Evolutionary conservation across 2,888 invertebrate genomes (phyloP).

Genomic region (Clunio marinus): DNA sequence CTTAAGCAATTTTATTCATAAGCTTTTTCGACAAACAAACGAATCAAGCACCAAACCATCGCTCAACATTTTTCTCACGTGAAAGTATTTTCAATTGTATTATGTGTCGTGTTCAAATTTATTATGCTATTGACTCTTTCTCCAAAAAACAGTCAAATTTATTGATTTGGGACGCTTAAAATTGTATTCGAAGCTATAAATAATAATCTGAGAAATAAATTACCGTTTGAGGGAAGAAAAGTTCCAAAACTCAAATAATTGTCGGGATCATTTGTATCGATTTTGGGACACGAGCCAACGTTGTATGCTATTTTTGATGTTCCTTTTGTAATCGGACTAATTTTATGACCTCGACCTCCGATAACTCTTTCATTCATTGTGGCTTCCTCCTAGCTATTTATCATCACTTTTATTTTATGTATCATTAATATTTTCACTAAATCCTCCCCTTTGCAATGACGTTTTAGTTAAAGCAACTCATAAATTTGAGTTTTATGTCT

Average conservation of each 20-base stretch:
- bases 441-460: too few relatives aligned
- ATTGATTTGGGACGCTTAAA: too few relatives aligned
- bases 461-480: too few relatives aligned
- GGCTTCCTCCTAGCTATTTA: neutral
- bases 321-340: neutral
- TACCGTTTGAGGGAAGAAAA: neutral
- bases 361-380: slow-evolving; percentile 5
- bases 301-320: slow-evolving; percentile 46
- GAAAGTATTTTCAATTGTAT: too few relatives aligned
- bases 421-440: too few relatives aligned
- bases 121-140: too few relatives aligned
- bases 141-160: too few relatives aligned
- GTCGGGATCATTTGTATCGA: slow-evolving; percentile 44
- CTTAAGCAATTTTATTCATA: too few relatives aligned
- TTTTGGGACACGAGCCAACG: slow-evolving; percentile 48
- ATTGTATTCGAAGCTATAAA: too few relatives aligned
- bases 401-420: neutral
- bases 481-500: too few relatives aligned
- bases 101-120: too few relatives aligned
- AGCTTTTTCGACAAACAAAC: neutral
- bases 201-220: too few relatives aligned
- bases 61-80: neutral
- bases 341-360: slow-evolving; percentile 26
- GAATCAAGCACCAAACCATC: neutral
- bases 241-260: neutral